A percentile compares a stretch with the other conserved stretches of the same genome.
These are phyloP conservation scores for Drosophila stalkeri DNA, from an alignment of 2,888 invertebrate genomes.

Conservation along the genomic window DNA sequence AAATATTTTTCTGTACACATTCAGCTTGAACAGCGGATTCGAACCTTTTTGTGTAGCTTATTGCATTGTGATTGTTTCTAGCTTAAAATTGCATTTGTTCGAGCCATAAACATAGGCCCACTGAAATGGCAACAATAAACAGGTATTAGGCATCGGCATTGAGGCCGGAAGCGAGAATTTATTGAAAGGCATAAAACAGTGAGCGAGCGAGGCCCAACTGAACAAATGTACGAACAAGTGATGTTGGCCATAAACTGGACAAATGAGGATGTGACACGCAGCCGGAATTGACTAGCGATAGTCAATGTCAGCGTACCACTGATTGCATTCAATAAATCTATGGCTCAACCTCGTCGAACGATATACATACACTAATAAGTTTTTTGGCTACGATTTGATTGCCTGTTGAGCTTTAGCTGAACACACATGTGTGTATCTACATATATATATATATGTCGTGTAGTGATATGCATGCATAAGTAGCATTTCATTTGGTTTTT, in stretches of 20 bases:
- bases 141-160: conserved; percentile 63
- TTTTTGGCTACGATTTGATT: conserved; percentile 50
- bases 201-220: conserved; percentile 21
- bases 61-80: conserved; percentile 38
- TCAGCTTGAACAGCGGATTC: conserved; percentile 13
- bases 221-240: conserved; percentile 63
- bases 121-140: conserved; percentile 61
- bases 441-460: neutral
- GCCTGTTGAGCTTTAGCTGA: conserved; percentile 34
- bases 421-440: conserved; percentile 1
- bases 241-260: conserved; percentile 76
- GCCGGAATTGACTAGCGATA: conserved; percentile 79
- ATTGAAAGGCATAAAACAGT: conserved; percentile 74
- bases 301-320: conserved; percentile 56
- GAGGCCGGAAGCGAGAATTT: conserved; percentile 68
- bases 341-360: conserved; percentile 62
- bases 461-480: conserved; percentile 65
- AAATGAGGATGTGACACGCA: conserved; percentile 79
- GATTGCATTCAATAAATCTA: conserved; percentile 76
- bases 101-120: neutral
- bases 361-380: conserved; percentile 62
- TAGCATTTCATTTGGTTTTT: conserved; percentile 51
- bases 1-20: neutral
- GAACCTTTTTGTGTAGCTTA: conserved; percentile 34
- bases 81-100: conserved; percentile 58